Evolutionary conservation across 2,797 vertebrate species (phyloP), one percentile per base, ranked within the genome.

Genomic region (Chaetophractus vellerosus): DNA sequence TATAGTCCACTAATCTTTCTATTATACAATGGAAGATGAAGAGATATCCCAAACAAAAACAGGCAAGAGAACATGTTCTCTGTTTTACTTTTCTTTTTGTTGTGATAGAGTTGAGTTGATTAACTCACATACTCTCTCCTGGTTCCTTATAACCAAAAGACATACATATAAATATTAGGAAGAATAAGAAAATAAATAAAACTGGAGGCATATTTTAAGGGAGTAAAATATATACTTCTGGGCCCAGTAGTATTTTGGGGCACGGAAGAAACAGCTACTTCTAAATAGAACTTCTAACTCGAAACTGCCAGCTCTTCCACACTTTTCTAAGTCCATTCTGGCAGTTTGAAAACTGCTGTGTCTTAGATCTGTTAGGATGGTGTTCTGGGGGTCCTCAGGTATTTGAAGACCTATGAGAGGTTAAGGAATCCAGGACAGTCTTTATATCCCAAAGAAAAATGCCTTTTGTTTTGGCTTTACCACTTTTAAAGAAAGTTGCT

Each of bases 101-200:
- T 66, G 19, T 64, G 23, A 66, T 33, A 52, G 31, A 69, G n/a
- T 18, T 38, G 38, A 38, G 38, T 16, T 69, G 21, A 79, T 57
- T 63, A 69, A 83, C 71, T 84, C 36, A 38, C n/a, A 38, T n/a
- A 38, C 1, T 90, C 24, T 81, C 68, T 90, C 76, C 57, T 74
- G 15, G 6, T 31, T 86, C 68, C 48, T 91, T 31, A 71, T 16
- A 84, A 83, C 18, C 33, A 6, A 14, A 28, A 14, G 36, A 19
- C 28, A 80, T 10, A 74, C 50, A 52, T 31, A n/a, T 8, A 95
- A 61, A 86, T 66, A 59, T 64, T 64, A 90, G 64, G 38, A 23
- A 55, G 26, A 55, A 91, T 4, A 74, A 41, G 63, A 90, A 84
- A 80, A 80, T 55, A 52, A 78, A 87, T 41, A 84, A 88, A 92